Evolutionary conservation across 2,113 vertebrate species (phyloP).

Genomic region (Grantiella picta): DNA sequence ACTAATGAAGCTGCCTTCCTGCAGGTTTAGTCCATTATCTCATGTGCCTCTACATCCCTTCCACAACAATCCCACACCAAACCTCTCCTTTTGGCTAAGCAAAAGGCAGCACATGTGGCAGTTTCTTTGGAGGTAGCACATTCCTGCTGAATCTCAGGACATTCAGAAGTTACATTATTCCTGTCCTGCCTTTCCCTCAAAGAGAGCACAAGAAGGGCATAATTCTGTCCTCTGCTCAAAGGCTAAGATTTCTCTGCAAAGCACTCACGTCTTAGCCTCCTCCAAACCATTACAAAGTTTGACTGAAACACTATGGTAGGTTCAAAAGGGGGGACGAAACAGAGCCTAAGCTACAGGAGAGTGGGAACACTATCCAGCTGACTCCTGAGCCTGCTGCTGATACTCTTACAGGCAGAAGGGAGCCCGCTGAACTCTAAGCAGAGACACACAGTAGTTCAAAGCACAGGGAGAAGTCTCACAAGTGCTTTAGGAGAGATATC

Average conservation of each 20-base stretch:
- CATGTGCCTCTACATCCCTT: background rate
- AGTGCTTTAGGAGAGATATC: background rate
- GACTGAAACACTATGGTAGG: background rate
- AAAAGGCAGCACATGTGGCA: background rate
- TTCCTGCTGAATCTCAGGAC: background rate
- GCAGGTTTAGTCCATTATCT: background rate
- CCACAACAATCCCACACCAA: background rate
- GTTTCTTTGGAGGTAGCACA: background rate
- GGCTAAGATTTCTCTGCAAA: background rate
- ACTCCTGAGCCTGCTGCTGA: background rate
- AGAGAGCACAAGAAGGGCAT: fast-evolving
- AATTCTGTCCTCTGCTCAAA: background rate
- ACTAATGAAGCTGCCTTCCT: background rate
- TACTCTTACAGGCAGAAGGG: background rate
- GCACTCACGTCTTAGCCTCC: fast-evolving
- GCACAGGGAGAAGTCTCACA: background rate
- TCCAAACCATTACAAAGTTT: fast-evolving
- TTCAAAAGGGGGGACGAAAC: background rate
- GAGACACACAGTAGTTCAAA: background rate
- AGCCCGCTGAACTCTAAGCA: background rate
- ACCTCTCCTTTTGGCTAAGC: background rate
- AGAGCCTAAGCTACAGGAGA: background rate
- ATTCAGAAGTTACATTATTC: background rate
- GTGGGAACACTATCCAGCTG: background rate
- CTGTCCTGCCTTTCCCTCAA: background rate